Conservation (phyloP, 2,113 vertebrate genomes). For the Corythornis cristatus region DNA sequence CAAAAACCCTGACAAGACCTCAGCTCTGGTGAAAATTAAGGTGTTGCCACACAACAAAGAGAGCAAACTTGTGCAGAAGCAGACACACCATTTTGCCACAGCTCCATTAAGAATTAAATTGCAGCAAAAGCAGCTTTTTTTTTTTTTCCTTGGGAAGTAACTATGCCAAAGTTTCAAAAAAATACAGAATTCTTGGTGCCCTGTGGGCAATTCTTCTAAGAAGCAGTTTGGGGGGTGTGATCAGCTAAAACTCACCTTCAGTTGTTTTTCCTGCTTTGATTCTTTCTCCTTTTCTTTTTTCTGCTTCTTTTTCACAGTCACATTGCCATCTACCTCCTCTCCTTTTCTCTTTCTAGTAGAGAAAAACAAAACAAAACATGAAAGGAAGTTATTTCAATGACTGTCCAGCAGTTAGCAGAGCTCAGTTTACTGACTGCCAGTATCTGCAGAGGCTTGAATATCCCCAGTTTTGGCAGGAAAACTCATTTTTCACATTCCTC, state of each 20-base stretch:
- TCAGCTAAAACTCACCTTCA: conserved; percentile 77
- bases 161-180: background rate
- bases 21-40: background rate
- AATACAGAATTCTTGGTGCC: background rate
- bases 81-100: background rate
- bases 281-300: conserved; percentile 88
- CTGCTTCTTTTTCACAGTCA: conserved; percentile 85
- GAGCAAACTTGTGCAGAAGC: background rate
- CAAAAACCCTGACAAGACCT: background rate
- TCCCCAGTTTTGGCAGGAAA: background rate
- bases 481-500: conserved; percentile 16
- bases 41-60: background rate
- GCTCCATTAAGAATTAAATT: background rate
- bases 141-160: background rate
- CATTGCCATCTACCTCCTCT: conserved; percentile 85
- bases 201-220: background rate
- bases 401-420: background rate
- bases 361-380: background rate
- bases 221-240: background rate
- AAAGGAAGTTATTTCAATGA: background rate
- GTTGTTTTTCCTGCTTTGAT: conserved; percentile 82
- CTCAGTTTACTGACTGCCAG: background rate
- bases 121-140: background rate
- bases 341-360: conserved; percentile 87
- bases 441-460: conserved; percentile 26